Evolutionary conservation across 1,140 invertebrate species (phyloP), one percentile per base, ranked within the genome.

Genomic region (Drosophila burlai): DNA sequence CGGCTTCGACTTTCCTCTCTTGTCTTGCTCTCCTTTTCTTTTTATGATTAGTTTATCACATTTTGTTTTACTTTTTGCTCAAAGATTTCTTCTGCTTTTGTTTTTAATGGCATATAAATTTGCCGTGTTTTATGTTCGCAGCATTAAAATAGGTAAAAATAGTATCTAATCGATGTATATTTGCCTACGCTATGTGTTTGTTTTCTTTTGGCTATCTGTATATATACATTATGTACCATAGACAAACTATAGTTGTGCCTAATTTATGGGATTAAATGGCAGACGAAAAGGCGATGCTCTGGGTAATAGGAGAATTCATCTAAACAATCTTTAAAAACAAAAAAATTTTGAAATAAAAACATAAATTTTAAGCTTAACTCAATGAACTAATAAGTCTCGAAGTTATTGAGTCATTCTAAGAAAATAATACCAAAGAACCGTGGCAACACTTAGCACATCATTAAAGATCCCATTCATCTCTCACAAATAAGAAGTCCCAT

Each of bases 81-180:
- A 43, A 55, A 57, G 65, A 40, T 82, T 38, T 74, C 49, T 47
- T 54, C 47, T 26, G 42, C 26, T 62, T 46, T 59, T 49, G 61
- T 24, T 47, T 65, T 60, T 68, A 79, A 72, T 86, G 59, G 47
- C 57, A 43, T 61, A 81, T 87, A 87, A 83, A 83, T 87, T 87
- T 64, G 36, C 42, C 59, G 45, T 45, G 66, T 61, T 65, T 76
- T 77, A 76, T 63, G 52, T 65, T 83, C 45, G 60, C 62, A 49
- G 42, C 61, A 46, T 81, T 76, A 65, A 52, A 46, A 45, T 76
- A 69, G 54, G n/a, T 73, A 67, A 50, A 87, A 73, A 76, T 83
- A 77, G 40, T 43, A 52, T 72, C 34, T 38, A 55, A 55, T 55
- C 4, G 34, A 5, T 38, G 52, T 38, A 52, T 50, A 31, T 50